These are phyloP conservation scores for Reinhardtius hippoglossoides DNA, from an alignment of 2,113 vertebrate species.

Conservation along the genomic window DNA sequence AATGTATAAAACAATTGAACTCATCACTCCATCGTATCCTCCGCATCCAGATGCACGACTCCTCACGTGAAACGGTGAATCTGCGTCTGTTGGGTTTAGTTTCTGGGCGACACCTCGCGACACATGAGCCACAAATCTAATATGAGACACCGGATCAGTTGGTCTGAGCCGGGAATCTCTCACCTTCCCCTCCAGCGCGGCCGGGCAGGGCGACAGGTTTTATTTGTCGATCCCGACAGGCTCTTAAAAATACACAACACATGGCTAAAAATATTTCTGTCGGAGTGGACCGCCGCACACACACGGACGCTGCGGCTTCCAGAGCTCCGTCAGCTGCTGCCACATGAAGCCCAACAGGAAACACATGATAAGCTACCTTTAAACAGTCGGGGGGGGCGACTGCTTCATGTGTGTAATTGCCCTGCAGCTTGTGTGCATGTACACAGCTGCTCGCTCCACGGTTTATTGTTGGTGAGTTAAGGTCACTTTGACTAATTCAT, in stretches of 20 bases:
- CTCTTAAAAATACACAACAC: conserved; percentile 50
- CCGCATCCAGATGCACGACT: too few species aligned
- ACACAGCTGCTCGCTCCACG: neutral
- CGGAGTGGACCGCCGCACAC: conserved; percentile 7
- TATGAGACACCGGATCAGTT: conserved; percentile 26
- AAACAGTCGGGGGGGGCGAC: conserved; percentile 1
- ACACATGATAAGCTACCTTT: conserved; percentile 49
- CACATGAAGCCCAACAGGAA: conserved; percentile 42
- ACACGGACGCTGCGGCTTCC: conserved; percentile 24
- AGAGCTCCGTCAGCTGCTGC: conserved; percentile 55
- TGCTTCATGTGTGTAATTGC: neutral
- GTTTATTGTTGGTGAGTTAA: neutral
- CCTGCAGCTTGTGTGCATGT: conserved; percentile 5
- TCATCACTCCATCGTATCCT: too few species aligned
- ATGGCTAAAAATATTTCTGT: conserved; percentile 35
- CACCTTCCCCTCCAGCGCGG: conserved; percentile 16
- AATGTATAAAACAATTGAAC: too few species aligned
- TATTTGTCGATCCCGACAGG: conserved; percentile 31
- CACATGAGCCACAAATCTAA: conserved; percentile 19
- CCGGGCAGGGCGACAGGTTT: conserved; percentile 33
- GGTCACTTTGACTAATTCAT: conserved; percentile 7
- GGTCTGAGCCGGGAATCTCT: conserved; percentile 41
- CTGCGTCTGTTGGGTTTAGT: neutral
- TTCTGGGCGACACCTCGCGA: neutral
- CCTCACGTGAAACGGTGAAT: neutral